Evolutionary conservation across 1,140 invertebrate species (phyloP).

Genomic region (Myzus persicae): DNA sequence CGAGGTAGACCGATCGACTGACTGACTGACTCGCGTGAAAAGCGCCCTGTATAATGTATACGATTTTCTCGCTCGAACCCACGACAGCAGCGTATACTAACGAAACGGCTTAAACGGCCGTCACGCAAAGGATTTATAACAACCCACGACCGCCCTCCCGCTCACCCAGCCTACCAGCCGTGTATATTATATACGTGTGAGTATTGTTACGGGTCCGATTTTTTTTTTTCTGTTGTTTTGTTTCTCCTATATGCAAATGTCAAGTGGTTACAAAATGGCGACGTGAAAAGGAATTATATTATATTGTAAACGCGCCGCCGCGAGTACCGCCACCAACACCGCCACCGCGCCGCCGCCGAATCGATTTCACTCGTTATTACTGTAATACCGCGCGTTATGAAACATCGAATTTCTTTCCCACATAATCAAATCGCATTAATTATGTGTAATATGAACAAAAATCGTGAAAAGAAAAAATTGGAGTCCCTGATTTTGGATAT

Average conservation of each 20-base stretch:
- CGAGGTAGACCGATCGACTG: not conserved
- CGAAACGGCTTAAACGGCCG: not conserved
- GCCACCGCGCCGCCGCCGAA: not conserved
- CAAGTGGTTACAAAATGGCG: slow-evolving; percentile 28
- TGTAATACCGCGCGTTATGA: not conserved
- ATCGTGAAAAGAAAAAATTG: not conserved
- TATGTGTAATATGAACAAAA: not conserved
- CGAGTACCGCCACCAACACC: not conserved
- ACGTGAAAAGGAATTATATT: slow-evolving; percentile 34
- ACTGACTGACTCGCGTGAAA: not conserved
- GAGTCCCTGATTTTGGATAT: not conserved
- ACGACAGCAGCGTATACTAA: not conserved
- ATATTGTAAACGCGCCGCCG: not conserved
- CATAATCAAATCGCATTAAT: not conserved
- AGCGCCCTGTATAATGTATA: not conserved
- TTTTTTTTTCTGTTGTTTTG: not conserved
- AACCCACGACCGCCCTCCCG: not conserved
- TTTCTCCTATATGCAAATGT: slow-evolving; percentile 21
- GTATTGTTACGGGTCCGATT: not conserved
- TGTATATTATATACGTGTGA: not conserved
- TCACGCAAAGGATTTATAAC: slow-evolving; percentile 29
- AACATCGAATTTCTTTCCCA: not conserved
- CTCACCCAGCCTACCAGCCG: too few species aligned
- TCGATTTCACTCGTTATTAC: slow-evolving; percentile 31
- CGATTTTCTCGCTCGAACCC: not conserved